Evolutionary conservation across 1,140 invertebrate genomes (phyloP).

Genomic region (Drosophila repleta): DNA sequence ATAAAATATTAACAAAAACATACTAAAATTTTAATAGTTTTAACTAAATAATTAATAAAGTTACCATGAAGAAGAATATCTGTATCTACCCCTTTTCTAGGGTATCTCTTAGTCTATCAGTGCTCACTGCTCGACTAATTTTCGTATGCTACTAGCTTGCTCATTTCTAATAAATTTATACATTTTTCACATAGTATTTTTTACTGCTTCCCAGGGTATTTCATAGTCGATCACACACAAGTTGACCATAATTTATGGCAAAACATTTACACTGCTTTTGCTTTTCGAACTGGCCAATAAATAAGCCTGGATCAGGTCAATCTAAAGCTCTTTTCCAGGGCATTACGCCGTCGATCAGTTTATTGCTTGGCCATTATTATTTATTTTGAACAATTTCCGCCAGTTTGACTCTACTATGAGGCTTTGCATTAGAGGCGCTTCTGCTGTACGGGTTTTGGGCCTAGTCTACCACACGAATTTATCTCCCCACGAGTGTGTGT

Average conservation of each 20-base stretch:
- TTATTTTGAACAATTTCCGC: slow-evolving; percentile 58
- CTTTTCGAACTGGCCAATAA: neutral
- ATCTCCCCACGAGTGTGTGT: slow-evolving; percentile 5
- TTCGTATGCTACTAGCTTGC: no score
- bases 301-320: neutral
- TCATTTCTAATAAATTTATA: no score
- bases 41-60: no score
- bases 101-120: no score
- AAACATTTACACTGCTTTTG: neutral
- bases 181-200: neutral
- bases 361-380: slow-evolving; percentile 19
- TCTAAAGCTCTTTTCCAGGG: neutral
- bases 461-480: slow-evolving; percentile 35
- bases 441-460: slow-evolving; percentile 41
- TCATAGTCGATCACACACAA: neutral
- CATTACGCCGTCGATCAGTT: neutral
- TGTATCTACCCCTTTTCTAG: no score
- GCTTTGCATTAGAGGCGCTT: slow-evolving; percentile 64
- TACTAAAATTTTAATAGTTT: no score
- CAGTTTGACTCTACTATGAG: slow-evolving; percentile 44
- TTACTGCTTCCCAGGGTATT: slow-evolving; percentile 1
- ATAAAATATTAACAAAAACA: no score
- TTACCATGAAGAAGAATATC: no score
- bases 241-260: neutral
- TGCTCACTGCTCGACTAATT: no score